These are phyloP conservation scores for Lates calcarifer DNA, from an alignment of 2,113 vertebrate species.

Conservation along the genomic window DNA sequence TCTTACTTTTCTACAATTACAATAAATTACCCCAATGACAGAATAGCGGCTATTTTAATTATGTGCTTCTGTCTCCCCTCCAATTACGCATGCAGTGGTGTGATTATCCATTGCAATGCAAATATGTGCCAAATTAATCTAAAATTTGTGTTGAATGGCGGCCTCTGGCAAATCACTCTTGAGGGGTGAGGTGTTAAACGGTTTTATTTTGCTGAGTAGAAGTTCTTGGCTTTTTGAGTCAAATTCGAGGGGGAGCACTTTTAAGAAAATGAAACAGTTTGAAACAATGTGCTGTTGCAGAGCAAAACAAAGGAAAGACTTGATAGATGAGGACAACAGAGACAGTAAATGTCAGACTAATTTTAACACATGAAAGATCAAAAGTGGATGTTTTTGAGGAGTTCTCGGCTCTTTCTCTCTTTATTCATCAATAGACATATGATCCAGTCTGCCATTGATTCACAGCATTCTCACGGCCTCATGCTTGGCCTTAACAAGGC, in stretches of 20 bases:
- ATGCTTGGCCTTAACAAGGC: slow-evolving; percentile 13
- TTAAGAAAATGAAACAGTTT: neutral
- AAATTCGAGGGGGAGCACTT: slow-evolving; percentile 1
- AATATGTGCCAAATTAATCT: slow-evolving; percentile 46
- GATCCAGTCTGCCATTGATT: slow-evolving; percentile 18
- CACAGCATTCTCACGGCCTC: neutral
- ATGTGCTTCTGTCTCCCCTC: slow-evolving; percentile 27
- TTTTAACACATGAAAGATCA: slow-evolving; percentile 8
- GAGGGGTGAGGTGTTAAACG: neutral
- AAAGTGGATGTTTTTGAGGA: neutral
- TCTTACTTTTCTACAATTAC: slow-evolving; percentile 47
- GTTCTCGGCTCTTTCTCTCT: neutral
- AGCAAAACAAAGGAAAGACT: neutral
- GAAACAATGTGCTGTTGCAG: neutral
- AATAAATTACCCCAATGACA: slow-evolving; percentile 52
- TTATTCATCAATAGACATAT: neutral
- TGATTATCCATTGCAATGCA: slow-evolving; percentile 45
- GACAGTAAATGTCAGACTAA: neutral
- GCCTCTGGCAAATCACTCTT: slow-evolving; percentile 4
- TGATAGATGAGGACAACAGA: slow-evolving; percentile 15
- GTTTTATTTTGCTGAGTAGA: neutral
- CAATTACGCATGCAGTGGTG: slow-evolving; percentile 41
- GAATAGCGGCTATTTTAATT: slow-evolving; percentile 50
- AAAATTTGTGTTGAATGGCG: neutral
- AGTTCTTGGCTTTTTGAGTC: neutral